Percentiles rank a stretch among this genome's conserved stretches.
Evolutionary conservation across 1,140 invertebrate species (phyloP).

Genomic region (Teleopsis dalmanni): DNA sequence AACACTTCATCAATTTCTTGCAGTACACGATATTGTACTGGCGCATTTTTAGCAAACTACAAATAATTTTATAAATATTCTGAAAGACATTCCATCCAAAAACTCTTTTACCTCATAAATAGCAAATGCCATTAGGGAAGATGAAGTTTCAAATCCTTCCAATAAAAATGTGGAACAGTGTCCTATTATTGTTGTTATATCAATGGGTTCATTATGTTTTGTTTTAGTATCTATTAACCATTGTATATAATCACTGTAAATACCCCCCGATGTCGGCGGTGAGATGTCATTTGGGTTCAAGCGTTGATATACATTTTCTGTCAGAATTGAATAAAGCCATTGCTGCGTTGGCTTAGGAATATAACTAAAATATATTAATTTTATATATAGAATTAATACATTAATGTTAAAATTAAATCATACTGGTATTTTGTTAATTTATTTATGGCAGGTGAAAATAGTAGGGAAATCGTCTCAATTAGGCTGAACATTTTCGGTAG

Average conservation of each 20-base stretch:
- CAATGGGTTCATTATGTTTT: slow-evolving; percentile 3
- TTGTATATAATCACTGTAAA: slow-evolving; percentile 15
- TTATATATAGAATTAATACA: too few species aligned
- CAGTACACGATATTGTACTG: slow-evolving; percentile 48
- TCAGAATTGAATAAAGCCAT: slow-evolving; percentile 16
- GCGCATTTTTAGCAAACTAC: slow-evolving; percentile 47
- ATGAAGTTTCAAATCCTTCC: slow-evolving; percentile 35
- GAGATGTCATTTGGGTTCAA: neutral
- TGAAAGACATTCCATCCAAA: neutral
- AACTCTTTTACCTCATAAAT: slow-evolving; percentile 19
- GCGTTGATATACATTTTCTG: slow-evolving; percentile 1
- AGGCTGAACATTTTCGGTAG: slow-evolving; percentile 20
- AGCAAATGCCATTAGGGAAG: slow-evolving; percentile 22
- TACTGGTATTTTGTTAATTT: slow-evolving; percentile 19
- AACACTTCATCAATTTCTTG: slow-evolving; percentile 47
- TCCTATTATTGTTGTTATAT: slow-evolving; percentile 15
- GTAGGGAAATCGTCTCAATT: slow-evolving; percentile 22
- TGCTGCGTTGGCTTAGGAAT: slow-evolving; percentile 16
- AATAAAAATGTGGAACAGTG: slow-evolving; percentile 27
- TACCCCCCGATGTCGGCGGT: neutral
- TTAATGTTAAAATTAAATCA: too few species aligned
- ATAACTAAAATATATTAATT: slow-evolving; percentile 15
- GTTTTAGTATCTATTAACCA: slow-evolving; percentile 12
- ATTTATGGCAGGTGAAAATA: slow-evolving; percentile 20
- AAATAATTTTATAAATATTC: slow-evolving; percentile 20